These are phyloP conservation scores for Danio albolineatus DNA, from an alignment of 2,797 vertebrate genomes.

Conservation along the genomic window DNA sequence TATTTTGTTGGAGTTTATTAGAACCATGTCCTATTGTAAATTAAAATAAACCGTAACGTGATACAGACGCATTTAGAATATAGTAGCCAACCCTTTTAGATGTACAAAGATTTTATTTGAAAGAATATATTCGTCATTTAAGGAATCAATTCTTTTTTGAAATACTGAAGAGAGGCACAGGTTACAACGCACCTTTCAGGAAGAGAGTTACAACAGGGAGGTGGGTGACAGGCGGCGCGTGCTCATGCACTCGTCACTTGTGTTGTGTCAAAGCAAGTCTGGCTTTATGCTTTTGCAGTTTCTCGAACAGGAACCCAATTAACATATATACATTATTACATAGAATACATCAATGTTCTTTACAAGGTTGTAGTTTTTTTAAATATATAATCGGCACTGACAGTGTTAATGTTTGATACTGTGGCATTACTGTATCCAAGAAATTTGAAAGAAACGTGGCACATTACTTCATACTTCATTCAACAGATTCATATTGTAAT, in stretches of 20 bases:
- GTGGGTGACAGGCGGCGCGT: constrained; percentile 36
- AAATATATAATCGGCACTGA: no score
- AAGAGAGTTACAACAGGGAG: neutral
- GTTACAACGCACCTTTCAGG: constrained; percentile 23
- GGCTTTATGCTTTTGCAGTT: neutral
- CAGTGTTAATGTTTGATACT: no score
- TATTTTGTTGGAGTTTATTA: neutral
- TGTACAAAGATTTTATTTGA: no score
- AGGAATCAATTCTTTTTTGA: neutral
- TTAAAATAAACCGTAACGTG: neutral
- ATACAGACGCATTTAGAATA: neutral
- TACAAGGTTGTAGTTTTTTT: no score
- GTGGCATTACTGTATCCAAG: no score
- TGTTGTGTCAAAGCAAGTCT: constrained; percentile 40
- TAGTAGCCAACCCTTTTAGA: neutral
- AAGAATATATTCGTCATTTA: neutral
- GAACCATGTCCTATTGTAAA: neutral
- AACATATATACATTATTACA: no score
- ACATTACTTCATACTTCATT: no score
- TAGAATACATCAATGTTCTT: no score
- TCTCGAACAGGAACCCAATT: neutral
- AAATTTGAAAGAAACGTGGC: no score
- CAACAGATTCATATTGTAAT: no score
- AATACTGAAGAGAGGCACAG: neutral
- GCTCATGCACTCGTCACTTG: constrained; percentile 21